Evolutionary conservation across 1,140 invertebrate species (phyloP).

Genomic region (Stegodyphus dumicola): DNA sequence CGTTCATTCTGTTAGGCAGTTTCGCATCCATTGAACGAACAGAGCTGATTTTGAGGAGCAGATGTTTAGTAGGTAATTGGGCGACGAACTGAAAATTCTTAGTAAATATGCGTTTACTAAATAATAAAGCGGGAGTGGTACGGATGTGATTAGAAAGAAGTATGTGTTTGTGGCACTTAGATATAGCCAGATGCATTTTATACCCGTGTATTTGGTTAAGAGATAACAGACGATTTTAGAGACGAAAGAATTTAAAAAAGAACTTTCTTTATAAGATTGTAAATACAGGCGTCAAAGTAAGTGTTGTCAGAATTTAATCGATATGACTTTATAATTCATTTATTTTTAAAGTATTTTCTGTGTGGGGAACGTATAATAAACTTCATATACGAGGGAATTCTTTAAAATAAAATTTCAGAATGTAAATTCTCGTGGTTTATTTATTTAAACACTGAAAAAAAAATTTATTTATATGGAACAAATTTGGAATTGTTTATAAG

Average conservation of each 20-base stretch:
- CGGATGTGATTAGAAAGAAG: constrained; percentile 28
- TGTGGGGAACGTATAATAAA: too few species aligned
- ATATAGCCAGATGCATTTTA: background rate
- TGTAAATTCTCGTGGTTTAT: too few species aligned
- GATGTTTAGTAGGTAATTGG: constrained; percentile 22
- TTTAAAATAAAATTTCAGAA: too few species aligned
- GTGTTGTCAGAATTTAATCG: too few species aligned
- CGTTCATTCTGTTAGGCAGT: background rate
- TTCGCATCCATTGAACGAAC: background rate
- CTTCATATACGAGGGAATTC: too few species aligned
- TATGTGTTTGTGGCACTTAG: constrained; percentile 1
- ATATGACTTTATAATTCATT: too few species aligned
- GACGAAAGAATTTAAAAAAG: too few species aligned
- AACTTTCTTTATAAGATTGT: too few species aligned
- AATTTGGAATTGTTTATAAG: too few species aligned
- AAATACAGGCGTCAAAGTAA: too few species aligned
- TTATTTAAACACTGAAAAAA: too few species aligned
- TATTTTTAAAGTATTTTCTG: background rate
- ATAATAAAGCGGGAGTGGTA: background rate
- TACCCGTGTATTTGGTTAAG: background rate
- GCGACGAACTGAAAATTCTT: constrained; percentile 15
- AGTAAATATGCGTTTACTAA: constrained; percentile 47
- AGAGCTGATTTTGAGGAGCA: constrained; percentile 5
- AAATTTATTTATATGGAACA: too few species aligned
- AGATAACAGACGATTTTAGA: background rate